These are phyloP conservation scores for Ammodytes marinus DNA, from an alignment of 2,113 vertebrate species.

Conservation along the genomic window DNA sequence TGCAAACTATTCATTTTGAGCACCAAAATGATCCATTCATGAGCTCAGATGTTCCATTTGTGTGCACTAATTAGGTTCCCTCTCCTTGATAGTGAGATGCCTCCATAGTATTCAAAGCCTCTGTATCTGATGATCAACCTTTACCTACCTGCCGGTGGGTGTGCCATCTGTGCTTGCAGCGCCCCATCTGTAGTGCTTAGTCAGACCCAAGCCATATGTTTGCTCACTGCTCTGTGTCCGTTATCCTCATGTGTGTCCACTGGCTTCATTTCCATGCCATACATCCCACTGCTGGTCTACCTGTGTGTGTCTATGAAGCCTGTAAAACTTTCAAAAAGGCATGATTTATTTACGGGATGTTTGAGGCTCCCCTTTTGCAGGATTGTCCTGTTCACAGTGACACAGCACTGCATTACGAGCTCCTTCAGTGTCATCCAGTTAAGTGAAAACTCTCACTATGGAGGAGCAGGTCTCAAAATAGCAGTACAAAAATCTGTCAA, in stretches of 20 bases:
- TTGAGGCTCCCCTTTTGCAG: not conserved
- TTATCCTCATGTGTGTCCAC: slow-evolving; percentile 20
- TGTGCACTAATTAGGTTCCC: not conserved
- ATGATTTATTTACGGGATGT: slow-evolving; percentile 14
- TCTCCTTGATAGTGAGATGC: not conserved
- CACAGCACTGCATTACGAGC: not conserved
- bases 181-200: slow-evolving; percentile 52
- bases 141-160: slow-evolving; percentile 49
- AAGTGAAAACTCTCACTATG: not conserved
- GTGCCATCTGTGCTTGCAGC: slow-evolving; percentile 54
- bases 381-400: not conserved
- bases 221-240: slow-evolving; percentile 11
- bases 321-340: slow-evolving; percentile 6
- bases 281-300: not conserved
- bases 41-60: not conserved
- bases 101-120: slow-evolving; percentile 17
- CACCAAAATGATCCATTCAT: not conserved
- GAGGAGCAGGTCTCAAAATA: not conserved
- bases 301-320: slow-evolving; percentile 1
- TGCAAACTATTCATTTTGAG: not conserved
- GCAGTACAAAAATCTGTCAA: not conserved
- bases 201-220: slow-evolving; percentile 53
- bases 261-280: not conserved
- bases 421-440: not conserved
- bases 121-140: slow-evolving; percentile 47